Base-by-base conservation (phyloP, 1,140 invertebrate species). In the Halesus radiatus region DNA sequence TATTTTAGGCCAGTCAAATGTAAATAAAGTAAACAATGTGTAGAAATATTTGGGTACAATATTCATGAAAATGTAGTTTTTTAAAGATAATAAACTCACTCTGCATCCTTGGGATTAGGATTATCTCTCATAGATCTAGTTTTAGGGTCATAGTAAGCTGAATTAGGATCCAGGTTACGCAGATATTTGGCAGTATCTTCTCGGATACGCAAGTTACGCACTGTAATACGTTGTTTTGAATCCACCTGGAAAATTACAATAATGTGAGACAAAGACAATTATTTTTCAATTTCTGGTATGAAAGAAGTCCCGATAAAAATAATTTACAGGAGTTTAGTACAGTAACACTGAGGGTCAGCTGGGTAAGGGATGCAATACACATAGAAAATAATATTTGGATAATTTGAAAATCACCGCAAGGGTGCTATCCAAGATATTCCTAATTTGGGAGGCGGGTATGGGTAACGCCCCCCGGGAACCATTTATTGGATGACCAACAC, bases 171-270 rank as follows among this genome's bases (percentile, higher is more conserved):
- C 80, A 99, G 91, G 89, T 99, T 99, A 60, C 98, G 91, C 60
- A 99, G 89, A 90, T 99, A 99, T 90, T 99, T 99, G 0, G 98
- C 98, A 0, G 98, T 99, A 87, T 99, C 99, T 90, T 99, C 98
- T 84, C 99, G 91, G 82, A 99, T 99, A 85, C 99, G 92, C 79
- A 99, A 90, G 92, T 99, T 99, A 85, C 99, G 90, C 0, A 99
- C 98, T 29, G 97, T 99, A 86, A 99, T 99, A 84, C 98, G 92
- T 87, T 99, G 98, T 89, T 99, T 99, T 1, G 96, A 98, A 85
- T 99, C 99, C 5, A 99, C 97, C 89, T 90, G 79, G 3, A 80
- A 82, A 23, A 16, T 70, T 23, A 64, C 20, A 64, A 23, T n/a
- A 45, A 45, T 45, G 10, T 15, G 2, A 52, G 45, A 50, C 22